A percentile compares a stretch with the other conserved stretches of the same genome.
Evolutionary conservation across 2,888 invertebrate genomes (phyloP).

Genomic region (Nomada fabriciana): DNA sequence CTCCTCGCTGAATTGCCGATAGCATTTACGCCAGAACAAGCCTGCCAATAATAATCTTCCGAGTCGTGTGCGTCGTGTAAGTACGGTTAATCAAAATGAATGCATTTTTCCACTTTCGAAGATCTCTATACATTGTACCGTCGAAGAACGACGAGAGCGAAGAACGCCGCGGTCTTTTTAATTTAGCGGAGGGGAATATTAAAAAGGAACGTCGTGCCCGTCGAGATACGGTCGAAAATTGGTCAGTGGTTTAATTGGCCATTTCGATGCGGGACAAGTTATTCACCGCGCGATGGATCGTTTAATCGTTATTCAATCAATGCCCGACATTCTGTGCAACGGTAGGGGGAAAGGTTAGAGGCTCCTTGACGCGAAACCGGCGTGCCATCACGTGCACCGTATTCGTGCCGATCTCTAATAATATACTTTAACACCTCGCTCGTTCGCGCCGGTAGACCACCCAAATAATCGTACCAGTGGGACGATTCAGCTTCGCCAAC

Average conservation of each 20-base stretch:
- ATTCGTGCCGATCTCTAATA: constrained; percentile 74
- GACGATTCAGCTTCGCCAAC: constrained; percentile 32
- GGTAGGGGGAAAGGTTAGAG: constrained; percentile 19
- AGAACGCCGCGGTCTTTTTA: neutral
- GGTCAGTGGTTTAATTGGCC: constrained; percentile 38
- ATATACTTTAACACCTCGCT: constrained; percentile 79
- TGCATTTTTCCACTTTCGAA: neutral
- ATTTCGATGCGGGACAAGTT: constrained; percentile 46
- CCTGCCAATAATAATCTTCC: constrained; percentile 16
- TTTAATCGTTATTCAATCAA: constrained; percentile 63
- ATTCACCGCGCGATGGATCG: constrained; percentile 25
- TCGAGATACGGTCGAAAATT: constrained; percentile 19
- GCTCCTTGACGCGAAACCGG: constrained; percentile 41
- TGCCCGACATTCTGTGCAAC: constrained; percentile 53
- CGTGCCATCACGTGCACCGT: constrained; percentile 66
- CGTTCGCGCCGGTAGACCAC: constrained; percentile 72
- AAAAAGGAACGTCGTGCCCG: neutral
- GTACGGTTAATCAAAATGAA: neutral
- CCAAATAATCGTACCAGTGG: constrained; percentile 67
- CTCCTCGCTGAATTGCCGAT: constrained; percentile 32
- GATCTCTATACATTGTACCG: neutral
- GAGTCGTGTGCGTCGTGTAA: neutral
- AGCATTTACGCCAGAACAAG: constrained; percentile 41
- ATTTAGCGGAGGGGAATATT: neutral
- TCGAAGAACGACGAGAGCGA: neutral